Conservation (phyloP, 1,140 invertebrate genomes). For the Octopus bimaculoides region DNA sequence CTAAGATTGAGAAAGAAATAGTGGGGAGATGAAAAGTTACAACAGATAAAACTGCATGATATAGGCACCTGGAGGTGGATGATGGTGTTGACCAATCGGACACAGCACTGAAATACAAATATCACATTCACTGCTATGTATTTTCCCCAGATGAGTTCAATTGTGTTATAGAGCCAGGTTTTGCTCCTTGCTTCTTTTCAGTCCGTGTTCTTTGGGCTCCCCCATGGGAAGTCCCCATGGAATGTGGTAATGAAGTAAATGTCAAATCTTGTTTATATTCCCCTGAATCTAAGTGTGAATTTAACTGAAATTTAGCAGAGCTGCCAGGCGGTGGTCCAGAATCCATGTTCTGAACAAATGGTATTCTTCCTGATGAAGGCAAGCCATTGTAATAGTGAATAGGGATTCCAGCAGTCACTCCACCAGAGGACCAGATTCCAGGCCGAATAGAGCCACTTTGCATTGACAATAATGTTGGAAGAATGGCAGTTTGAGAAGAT, state of each 20-base stretch:
- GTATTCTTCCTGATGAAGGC: slow-evolving; percentile 9
- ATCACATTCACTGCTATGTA: slow-evolving; percentile 14
- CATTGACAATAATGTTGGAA: slow-evolving; percentile 5
- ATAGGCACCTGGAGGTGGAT: slow-evolving; percentile 13
- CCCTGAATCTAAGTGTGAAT: slow-evolving; percentile 11
- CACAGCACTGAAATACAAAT: slow-evolving; percentile 12
- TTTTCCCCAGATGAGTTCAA: slow-evolving; percentile 7
- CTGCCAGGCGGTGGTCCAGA: neutral
- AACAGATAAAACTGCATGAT: neutral
- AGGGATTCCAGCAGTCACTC: neutral
- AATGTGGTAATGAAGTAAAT: slow-evolving; percentile 12
- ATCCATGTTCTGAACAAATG: slow-evolving; percentile 7
- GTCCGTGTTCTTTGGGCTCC: slow-evolving; percentile 9
- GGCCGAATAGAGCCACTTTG: neutral
- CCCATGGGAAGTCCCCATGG: slow-evolving; percentile 14
- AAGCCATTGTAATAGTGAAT: slow-evolving; percentile 8
- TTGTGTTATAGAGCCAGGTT: neutral
- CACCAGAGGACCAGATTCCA: neutral
- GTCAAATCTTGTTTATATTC: slow-evolving; percentile 10
- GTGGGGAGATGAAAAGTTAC: neutral
- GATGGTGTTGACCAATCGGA: neutral
- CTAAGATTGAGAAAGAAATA: neutral
- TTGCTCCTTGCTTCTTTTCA: slow-evolving; percentile 3
- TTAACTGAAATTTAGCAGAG: slow-evolving; percentile 8
- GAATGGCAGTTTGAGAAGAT: slow-evolving; percentile 4